Evolutionary conservation across 2,888 invertebrate species (phyloP).

Genomic region (Pemphredon lugubris): DNA sequence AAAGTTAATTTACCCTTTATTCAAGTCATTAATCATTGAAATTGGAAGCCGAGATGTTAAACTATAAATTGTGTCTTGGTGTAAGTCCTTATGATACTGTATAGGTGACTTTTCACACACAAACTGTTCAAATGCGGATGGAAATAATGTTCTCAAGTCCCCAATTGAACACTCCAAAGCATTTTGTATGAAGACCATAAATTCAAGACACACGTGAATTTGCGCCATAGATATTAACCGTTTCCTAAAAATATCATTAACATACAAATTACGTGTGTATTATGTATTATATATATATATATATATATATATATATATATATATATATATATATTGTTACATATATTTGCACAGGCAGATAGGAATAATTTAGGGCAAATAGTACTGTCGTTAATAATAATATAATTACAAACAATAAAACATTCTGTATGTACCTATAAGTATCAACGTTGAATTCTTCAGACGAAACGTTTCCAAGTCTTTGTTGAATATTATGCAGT

Average conservation of each 20-base stretch:
- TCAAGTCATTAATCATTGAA: slow-evolving; percentile 54
- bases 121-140: slow-evolving; percentile 64
- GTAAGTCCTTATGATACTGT: slow-evolving; percentile 47
- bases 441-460: slow-evolving; percentile 61
- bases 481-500: slow-evolving; percentile 60
- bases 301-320: too few species aligned
- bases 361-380: too few species aligned
- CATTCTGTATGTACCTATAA: slow-evolving; percentile 49
- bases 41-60: slow-evolving; percentile 58
- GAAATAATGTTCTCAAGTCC: slow-evolving; percentile 64
- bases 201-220: slow-evolving; percentile 74
- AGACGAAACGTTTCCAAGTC: slow-evolving; percentile 53
- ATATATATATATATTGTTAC: background rate
- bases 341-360: background rate
- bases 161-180: slow-evolving; percentile 68
- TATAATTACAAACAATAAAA: too few species aligned
- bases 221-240: slow-evolving; percentile 68
- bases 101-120: slow-evolving; percentile 65
- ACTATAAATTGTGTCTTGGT: slow-evolving; percentile 58
- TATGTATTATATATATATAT: too few species aligned
- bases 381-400: background rate
- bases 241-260: slow-evolving; percentile 56
- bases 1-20: slow-evolving; percentile 58
- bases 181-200: slow-evolving; percentile 68
- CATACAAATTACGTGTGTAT: background rate